Percentiles rank a stretch among this genome's conserved stretches.
Evolutionary conservation across 1,140 invertebrate species (phyloP).

Genomic region (Magallana angulata): DNA sequence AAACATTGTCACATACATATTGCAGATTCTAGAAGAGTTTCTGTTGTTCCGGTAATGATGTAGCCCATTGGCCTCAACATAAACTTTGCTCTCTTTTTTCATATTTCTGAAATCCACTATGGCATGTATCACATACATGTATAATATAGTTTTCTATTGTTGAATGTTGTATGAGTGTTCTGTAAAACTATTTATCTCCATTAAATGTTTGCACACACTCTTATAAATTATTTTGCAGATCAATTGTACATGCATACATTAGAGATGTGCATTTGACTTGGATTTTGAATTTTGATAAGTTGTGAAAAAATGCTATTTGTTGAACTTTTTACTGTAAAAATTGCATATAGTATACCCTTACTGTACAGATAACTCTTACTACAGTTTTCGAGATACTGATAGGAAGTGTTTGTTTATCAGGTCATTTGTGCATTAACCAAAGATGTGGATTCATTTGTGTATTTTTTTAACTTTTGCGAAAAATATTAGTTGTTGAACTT

Average conservation of each 20-base stretch:
- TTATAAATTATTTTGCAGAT: not conserved
- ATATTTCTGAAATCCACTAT: not conserved
- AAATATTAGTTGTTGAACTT: too few species aligned
- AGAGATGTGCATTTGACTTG: too few species aligned
- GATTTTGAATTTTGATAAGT: not conserved
- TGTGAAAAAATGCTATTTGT: not conserved
- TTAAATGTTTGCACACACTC: not conserved
- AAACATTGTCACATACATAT: not conserved
- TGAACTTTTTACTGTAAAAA: not conserved
- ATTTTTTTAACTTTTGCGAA: too few species aligned
- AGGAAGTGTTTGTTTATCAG: not conserved
- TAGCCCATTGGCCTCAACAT: not conserved
- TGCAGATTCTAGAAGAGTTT: not conserved
- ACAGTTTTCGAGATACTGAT: not conserved
- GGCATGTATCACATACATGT: too few species aligned
- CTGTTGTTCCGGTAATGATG: not conserved
- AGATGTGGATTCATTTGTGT: not conserved
- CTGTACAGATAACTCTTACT: not conserved
- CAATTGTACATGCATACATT: not conserved
- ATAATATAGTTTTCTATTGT: too few species aligned
- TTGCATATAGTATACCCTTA: not conserved
- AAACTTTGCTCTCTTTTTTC: not conserved
- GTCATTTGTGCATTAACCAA: not conserved
- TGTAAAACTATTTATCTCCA: not conserved
- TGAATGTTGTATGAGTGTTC: too few species aligned